These are phyloP conservation scores for Acanthopleura granulata DNA, from an alignment of 2,888 invertebrate species.

Conservation along the genomic window DNA sequence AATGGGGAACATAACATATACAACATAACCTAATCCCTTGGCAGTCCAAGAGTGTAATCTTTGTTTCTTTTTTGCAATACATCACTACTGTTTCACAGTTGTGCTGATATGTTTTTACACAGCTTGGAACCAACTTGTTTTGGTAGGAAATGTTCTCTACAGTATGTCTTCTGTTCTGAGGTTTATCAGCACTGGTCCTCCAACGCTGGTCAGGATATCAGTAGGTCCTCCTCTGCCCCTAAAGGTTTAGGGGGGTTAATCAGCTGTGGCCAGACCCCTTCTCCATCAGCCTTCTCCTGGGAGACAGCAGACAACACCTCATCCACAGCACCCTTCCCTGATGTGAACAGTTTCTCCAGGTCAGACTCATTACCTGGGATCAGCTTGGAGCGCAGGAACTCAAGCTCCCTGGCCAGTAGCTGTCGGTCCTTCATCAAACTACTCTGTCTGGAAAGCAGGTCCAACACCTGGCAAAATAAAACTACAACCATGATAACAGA, in stretches of 20 bases:
- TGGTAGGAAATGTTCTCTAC: too few species aligned
- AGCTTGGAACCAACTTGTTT: too few species aligned
- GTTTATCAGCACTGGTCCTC: too few species aligned
- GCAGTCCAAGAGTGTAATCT: too few species aligned
- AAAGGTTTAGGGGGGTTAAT: neutral
- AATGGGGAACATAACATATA: too few species aligned
- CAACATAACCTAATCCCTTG: too few species aligned
- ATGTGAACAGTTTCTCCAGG: slow-evolving; percentile 48
- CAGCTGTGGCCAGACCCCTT: neutral
- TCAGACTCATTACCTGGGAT: slow-evolving; percentile 44
- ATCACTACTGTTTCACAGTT: too few species aligned
- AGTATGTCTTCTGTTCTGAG: too few species aligned
- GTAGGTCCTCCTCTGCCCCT: too few species aligned
- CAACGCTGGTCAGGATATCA: too few species aligned
- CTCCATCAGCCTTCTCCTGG: neutral
- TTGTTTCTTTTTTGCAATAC: too few species aligned
- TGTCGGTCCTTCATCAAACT: slow-evolving; percentile 58
- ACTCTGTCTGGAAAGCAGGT: slow-evolving; percentile 56
- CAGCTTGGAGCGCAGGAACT: slow-evolving; percentile 61
- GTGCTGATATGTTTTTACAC: too few species aligned
- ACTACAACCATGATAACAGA: neutral
- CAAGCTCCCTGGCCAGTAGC: slow-evolving; percentile 61
- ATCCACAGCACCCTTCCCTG: slow-evolving; percentile 23
- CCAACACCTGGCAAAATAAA: slow-evolving; percentile 52
- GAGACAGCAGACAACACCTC: neutral